Evolutionary conservation across 2,888 invertebrate species (phyloP).

Genomic region (Agriopis marginaria): DNA sequence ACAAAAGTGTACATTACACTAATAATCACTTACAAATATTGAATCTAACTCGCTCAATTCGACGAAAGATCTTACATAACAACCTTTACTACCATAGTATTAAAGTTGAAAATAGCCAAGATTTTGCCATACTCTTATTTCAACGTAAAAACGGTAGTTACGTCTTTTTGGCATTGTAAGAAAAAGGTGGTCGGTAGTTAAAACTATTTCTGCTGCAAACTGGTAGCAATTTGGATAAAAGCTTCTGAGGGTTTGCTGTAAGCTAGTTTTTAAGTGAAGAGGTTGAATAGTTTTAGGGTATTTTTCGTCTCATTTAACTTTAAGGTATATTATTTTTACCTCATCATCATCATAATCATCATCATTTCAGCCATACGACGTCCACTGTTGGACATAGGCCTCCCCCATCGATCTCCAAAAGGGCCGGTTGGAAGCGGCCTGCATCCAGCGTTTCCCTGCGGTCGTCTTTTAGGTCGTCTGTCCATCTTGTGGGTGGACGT

Average conservation of each 20-base stretch:
- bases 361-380: too few relatives aligned
- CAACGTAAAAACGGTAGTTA: background rate
- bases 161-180: slow-evolving; percentile 7
- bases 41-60: background rate
- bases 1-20: background rate
- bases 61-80: background rate
- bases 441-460: too few relatives aligned
- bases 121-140: slow-evolving; percentile 26
- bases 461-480: too few relatives aligned
- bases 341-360: too few relatives aligned
- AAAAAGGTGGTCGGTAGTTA: slow-evolving; percentile 7
- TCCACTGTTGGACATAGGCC: too few relatives aligned
- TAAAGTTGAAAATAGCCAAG: slow-evolving; percentile 32
- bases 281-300: slow-evolving; percentile 1
- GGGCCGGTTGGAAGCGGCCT: too few relatives aligned
- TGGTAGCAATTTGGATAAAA: slow-evolving; percentile 48
- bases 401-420: too few relatives aligned
- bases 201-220: slow-evolving; percentile 39
- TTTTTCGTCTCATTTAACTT: slow-evolving; percentile 6
- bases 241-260: slow-evolving; percentile 30
- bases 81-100: background rate
- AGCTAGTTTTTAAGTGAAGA: slow-evolving; percentile 38
- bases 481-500: too few relatives aligned
- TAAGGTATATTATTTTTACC: background rate
- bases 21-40: slow-evolving; percentile 17